These are phyloP conservation scores for Ephydatia muelleri DNA, from an alignment of 37 sponge, comb jelly and placozoan genomes.

Conservation along the genomic window DNA sequence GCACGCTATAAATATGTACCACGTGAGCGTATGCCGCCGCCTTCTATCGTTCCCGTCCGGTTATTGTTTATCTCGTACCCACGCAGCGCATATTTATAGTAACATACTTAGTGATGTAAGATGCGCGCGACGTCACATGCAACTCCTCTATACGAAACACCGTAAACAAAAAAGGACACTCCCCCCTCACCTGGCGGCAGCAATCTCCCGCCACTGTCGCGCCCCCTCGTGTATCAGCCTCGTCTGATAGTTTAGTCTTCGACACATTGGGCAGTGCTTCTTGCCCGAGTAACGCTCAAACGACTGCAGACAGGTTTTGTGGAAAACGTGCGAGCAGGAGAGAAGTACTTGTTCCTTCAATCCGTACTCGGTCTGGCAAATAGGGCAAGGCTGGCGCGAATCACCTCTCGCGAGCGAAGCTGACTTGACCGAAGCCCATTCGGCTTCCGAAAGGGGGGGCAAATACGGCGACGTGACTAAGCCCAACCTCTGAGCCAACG, in stretches of 20 bases:
- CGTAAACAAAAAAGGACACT: background rate
- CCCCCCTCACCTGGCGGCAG: constrained; percentile 61
- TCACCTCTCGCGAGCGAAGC: constrained; percentile 66
- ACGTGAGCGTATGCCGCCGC: no score
- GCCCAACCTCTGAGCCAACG: constrained; percentile 85
- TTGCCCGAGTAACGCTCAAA: constrained; percentile 80
- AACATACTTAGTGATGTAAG: no score
- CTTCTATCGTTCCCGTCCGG: no score
- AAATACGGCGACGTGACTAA: constrained; percentile 68
- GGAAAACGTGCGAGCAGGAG: constrained; percentile 92
- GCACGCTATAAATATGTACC: no score
- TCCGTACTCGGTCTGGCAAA: constrained; percentile 87
- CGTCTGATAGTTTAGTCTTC: constrained; percentile 80
- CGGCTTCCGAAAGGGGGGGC: constrained; percentile 51
- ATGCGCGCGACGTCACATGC: no score
- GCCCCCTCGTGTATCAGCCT: constrained; percentile 85
- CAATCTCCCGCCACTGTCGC: constrained; percentile 30
- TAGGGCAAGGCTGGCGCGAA: constrained; percentile 85
- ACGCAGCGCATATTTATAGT: no score
- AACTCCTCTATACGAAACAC: background rate
- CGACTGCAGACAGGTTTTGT: constrained; percentile 81
- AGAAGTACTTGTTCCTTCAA: constrained; percentile 72
- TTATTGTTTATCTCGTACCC: no score
- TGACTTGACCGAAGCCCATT: constrained; percentile 78
- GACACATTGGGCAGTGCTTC: constrained; percentile 87